A percentile compares a stretch with the other conserved stretches of the same genome.
Conservation (phyloP, 2,888 invertebrate species). For the Noctua comes region DNA sequence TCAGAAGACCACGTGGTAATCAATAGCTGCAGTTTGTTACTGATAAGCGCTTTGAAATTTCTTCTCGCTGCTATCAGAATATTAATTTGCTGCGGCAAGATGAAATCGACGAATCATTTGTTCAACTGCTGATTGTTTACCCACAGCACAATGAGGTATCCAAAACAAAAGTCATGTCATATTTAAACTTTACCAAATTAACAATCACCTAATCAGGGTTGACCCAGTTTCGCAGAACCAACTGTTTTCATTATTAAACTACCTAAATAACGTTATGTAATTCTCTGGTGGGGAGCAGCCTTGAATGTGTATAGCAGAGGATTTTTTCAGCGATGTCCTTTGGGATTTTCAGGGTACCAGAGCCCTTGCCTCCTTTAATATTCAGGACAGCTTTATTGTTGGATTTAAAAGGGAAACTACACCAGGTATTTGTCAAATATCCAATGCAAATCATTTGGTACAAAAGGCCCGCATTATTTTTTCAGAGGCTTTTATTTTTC, state of each 20-base stretch:
- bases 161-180: conserved; percentile 24
- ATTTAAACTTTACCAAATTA: conserved; percentile 51
- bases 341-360: conserved; percentile 52
- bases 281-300: conserved; percentile 48
- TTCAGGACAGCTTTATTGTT: conserved; percentile 47
- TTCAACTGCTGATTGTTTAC: conserved; percentile 17
- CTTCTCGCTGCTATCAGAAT: neutral
- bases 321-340: conserved; percentile 52
- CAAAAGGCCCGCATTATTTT: conserved; percentile 9
- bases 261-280: conserved; percentile 63
- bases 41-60: conserved; percentile 15
- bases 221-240: conserved; percentile 53
- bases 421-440: conserved; percentile 37
- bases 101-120: neutral
- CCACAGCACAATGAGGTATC: neutral
- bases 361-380: conserved; percentile 43
- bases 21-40: conserved; percentile 48
- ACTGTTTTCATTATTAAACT: conserved; percentile 62
- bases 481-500: conserved; percentile 6
- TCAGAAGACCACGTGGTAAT: conserved; percentile 32
- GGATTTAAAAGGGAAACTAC: conserved; percentile 38
- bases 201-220: conserved; percentile 51
- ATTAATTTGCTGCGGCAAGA: neutral
- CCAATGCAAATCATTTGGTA: conserved; percentile 30
- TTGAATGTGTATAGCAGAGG: conserved; percentile 37